A percentile compares a stretch with the other conserved stretches of the same genome.
phyloP scores from a whole-genome alignment of 2,888 invertebrate genomes.

The Sinotaia quadrata region DNA sequence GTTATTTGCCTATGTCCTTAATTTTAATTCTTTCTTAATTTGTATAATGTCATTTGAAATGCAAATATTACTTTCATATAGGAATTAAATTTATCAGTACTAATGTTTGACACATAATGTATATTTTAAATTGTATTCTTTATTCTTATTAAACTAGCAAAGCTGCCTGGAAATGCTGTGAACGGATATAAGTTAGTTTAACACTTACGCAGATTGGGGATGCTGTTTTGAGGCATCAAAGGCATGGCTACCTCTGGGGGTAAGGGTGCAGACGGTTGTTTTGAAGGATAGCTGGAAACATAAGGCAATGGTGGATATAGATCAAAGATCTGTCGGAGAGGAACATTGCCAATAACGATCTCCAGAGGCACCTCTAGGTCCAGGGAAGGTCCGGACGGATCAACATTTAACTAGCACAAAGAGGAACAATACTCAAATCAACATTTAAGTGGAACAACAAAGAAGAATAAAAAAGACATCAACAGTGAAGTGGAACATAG shows the following conservation, averaged over 20 bases:
- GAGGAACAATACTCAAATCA: neutral
- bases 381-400: conserved; percentile 58
- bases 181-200: no score
- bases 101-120: no score
- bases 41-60: no score
- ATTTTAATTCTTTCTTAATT: neutral
- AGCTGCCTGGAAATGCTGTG: no score
- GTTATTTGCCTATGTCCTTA: neutral
- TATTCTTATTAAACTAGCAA: no score
- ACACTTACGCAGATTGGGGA: conserved; percentile 34
- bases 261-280: conserved; percentile 4
- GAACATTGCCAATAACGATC: conserved; percentile 64
- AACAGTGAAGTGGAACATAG: neutral
- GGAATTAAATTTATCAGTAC: no score
- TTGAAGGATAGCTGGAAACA: neutral
- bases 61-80: no score
- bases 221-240: conserved; percentile 14
- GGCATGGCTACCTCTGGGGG: conserved; percentile 4
- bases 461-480: neutral
- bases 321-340: conserved; percentile 49
- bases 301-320: conserved; percentile 27
- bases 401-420: conserved; percentile 29
- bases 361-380: conserved; percentile 64
- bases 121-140: no score
- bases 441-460: neutral